phyloP scores from a whole-genome alignment of 2,113 vertebrate genomes.

The Neoarius graeffei region DNA sequence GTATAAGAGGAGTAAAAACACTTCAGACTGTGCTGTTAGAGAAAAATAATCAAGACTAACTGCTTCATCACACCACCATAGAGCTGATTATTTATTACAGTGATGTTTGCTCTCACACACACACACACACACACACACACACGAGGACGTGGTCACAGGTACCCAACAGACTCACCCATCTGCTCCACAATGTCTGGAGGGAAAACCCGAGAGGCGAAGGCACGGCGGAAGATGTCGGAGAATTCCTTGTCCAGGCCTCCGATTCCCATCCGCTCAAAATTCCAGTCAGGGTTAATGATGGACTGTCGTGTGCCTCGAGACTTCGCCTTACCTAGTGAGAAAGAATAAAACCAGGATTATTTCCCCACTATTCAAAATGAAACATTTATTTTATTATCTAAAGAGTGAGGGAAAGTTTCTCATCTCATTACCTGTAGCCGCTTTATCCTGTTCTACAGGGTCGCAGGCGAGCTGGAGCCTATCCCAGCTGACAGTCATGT shows the following conservation, averaged over 20 bases:
- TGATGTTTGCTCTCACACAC: too few species aligned
- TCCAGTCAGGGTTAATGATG: conserved; percentile 99
- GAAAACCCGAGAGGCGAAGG: conserved; percentile 96
- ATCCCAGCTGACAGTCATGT: not conserved
- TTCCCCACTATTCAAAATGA: not conserved
- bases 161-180: conserved; percentile 84
- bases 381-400: not conserved
- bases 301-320: conserved; percentile 91
- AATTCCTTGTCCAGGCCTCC: conserved; percentile 97
- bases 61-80: too few species aligned
- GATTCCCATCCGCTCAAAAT: conserved; percentile 98
- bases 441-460: too few species aligned
- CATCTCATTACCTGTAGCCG: too few species aligned
- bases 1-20: too few species aligned
- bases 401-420: not conserved
- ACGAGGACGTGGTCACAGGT: too few species aligned
- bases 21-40: too few species aligned
- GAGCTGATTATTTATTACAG: too few species aligned
- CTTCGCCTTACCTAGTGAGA: conserved; percentile 85
- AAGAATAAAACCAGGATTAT: not conserved
- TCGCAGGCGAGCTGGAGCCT: too few species aligned
- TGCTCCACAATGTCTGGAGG: conserved; percentile 96
- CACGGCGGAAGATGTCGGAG: conserved; percentile 93
- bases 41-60: too few species aligned
- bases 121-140: too few species aligned